These are phyloP conservation scores for Mastomys coucha DNA, from an alignment of 2,113 vertebrate species.

Conservation along the genomic window DNA sequence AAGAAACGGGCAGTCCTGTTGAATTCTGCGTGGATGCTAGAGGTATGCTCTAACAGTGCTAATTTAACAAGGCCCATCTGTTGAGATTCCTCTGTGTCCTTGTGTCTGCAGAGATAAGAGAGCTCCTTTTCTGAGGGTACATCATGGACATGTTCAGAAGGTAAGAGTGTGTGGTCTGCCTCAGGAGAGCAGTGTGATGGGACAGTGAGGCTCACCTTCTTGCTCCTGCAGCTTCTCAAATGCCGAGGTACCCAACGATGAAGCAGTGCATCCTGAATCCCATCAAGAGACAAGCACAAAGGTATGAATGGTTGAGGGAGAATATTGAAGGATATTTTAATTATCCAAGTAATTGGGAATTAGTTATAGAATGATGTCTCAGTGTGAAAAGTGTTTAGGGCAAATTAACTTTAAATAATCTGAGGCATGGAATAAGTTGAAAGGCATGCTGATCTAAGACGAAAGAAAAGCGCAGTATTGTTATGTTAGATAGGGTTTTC, in stretches of 20 bases:
- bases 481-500: background rate
- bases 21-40: background rate
- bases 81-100: background rate
- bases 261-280: background rate
- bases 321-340: background rate
- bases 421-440: background rate
- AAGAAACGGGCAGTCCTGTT: background rate
- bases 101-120: background rate
- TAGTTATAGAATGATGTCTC: background rate
- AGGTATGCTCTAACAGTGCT: too few species aligned
- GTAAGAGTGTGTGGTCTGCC: background rate
- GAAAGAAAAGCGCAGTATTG: background rate
- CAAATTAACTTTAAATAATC: slow-evolving; percentile 20
- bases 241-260: background rate
- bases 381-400: background rate
- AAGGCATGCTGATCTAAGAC: background rate
- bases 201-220: background rate
- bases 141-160: background rate
- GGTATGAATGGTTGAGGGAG: background rate
- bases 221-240: background rate
- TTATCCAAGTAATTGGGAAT: slow-evolving; percentile 18
- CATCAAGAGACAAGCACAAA: background rate
- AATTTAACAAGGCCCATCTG: background rate
- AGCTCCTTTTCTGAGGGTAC: background rate
- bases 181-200: background rate